A percentile compares a stretch with the other conserved stretches of the same genome.
Evolutionary conservation across 2,888 invertebrate genomes (phyloP).

Genomic region (Branchellion lobata): DNA sequence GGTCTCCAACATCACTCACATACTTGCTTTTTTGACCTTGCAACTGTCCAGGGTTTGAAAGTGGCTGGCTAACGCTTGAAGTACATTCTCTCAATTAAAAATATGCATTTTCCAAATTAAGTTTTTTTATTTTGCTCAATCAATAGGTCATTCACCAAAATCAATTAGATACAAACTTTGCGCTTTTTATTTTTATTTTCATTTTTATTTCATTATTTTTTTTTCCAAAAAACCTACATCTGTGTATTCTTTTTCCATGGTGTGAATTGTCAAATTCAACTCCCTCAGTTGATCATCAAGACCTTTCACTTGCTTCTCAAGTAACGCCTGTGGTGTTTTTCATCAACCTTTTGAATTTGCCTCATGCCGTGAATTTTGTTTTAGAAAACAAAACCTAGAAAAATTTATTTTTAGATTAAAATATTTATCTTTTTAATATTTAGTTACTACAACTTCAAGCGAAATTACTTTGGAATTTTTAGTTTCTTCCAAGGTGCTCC

Average conservation of each 20-base stretch:
- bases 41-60: background rate
- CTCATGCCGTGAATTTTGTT: conserved; percentile 1
- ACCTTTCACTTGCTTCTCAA: conserved; percentile 28
- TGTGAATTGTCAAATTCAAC: conserved; percentile 3
- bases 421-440: background rate
- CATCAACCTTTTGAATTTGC: no score
- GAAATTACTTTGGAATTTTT: conserved; percentile 32
- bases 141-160: no score
- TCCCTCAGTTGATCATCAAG: conserved; percentile 39
- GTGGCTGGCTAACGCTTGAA: no score
- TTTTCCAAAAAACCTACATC: no score
- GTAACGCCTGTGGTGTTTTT: background rate
- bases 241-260: conserved; percentile 19
- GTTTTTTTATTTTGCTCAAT: no score
- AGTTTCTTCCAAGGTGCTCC: conserved; percentile 8
- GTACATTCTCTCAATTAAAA: no score
- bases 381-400: background rate
- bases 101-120: no score
- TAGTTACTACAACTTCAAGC: background rate
- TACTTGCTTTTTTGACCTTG: conserved; percentile 17
- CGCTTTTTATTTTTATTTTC: no score
- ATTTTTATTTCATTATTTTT: no score
- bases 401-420: no score
- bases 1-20: conserved; percentile 9
- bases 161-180: no score